Evolutionary conservation across 35 echinoderm and acorn worm species (phyloP).

Genomic region (Amphiura filiformis): DNA sequence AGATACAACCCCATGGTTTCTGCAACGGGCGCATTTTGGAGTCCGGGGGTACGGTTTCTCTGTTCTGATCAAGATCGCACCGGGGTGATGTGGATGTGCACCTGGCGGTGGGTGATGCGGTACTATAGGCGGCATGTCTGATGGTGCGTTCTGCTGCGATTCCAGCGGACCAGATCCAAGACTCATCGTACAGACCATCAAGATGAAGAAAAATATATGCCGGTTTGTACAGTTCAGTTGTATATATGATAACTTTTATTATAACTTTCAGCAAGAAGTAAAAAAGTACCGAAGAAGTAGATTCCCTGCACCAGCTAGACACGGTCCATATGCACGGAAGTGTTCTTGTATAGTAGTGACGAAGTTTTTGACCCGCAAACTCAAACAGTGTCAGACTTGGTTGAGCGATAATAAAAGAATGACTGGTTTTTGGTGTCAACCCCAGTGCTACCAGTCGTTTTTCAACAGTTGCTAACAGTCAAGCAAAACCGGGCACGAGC

Average conservation of each 20-base stretch:
- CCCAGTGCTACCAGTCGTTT: neutral
- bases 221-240: neutral
- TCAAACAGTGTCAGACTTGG: neutral
- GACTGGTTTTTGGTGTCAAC: constrained; percentile 1
- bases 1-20: constrained; percentile 97
- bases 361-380: neutral
- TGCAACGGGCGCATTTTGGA: constrained; percentile 95
- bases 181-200: constrained; percentile 19
- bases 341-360: too few species aligned
- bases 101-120: constrained; percentile 51
- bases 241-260: neutral
- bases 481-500: neutral
- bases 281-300: neutral
- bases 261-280: neutral
- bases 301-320: neutral
- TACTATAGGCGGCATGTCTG: constrained; percentile 25
- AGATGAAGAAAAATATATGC: neutral
- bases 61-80: constrained; percentile 68
- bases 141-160: constrained; percentile 11
- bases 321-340: neutral
- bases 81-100: constrained; percentile 25
- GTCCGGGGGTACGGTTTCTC: constrained; percentile 99
- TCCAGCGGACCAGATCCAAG: constrained; percentile 14
- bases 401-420: neutral
- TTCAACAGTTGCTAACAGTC: neutral